phyloP scores from a whole-genome alignment of 2,113 vertebrate genomes.

The Pycnonotus jocosus region DNA sequence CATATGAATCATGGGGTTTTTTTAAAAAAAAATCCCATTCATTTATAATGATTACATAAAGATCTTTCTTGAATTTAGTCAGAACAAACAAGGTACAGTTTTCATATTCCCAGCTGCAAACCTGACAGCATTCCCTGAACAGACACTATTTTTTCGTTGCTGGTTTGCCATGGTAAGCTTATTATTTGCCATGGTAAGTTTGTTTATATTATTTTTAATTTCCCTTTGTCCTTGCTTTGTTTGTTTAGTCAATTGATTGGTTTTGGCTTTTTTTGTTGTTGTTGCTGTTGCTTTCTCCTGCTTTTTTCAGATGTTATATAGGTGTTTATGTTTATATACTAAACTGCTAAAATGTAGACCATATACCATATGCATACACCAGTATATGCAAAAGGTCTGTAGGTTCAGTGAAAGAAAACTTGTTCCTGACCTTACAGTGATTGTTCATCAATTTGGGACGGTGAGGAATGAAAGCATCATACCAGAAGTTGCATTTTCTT shows the following conservation, averaged over 20 bases:
- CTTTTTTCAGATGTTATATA: background rate
- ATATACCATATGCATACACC: background rate
- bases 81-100: background rate
- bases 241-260: fast-evolving
- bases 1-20: background rate
- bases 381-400: background rate
- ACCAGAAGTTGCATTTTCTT: background rate
- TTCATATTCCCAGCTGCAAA: background rate
- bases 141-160: background rate
- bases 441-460: background rate
- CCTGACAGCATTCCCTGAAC: background rate
- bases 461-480: background rate
- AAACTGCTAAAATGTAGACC: background rate
- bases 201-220: background rate
- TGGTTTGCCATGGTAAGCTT: background rate
- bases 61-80: background rate
- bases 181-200: background rate
- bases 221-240: background rate
- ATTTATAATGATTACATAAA: background rate
- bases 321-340: background rate
- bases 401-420: background rate
- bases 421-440: background rate
- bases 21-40: background rate
- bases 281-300: background rate
- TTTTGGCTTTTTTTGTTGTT: background rate